These are phyloP conservation scores for Exocentrus adspersus DNA, from an alignment of 2,888 invertebrate species.

Conservation along the genomic window DNA sequence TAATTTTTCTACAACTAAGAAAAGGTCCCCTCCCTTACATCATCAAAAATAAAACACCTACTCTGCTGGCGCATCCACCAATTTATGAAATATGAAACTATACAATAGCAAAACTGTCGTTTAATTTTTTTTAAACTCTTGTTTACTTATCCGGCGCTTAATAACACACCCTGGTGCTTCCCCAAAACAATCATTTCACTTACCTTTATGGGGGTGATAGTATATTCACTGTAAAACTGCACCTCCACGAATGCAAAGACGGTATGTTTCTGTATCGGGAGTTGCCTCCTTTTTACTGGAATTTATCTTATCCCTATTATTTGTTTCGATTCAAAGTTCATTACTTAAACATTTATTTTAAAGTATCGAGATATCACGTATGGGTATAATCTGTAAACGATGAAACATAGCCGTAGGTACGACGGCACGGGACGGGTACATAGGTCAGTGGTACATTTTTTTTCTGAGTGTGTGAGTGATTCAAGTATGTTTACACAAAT, in stretches of 20 bases:
- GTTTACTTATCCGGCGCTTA: too few relatives aligned
- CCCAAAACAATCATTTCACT: background rate
- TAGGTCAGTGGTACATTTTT: slow-evolving; percentile 17
- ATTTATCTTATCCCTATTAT: slow-evolving; percentile 50
- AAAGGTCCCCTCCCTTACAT: too few relatives aligned
- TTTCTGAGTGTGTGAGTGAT: background rate
- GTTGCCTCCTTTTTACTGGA: slow-evolving; percentile 31
- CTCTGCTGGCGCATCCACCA: too few relatives aligned
- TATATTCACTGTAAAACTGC: background rate
- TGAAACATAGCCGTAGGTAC: slow-evolving; percentile 28
- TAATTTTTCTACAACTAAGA: too few relatives aligned
- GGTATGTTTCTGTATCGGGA: slow-evolving; percentile 27
- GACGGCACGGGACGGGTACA: slow-evolving; percentile 3
- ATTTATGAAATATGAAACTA: too few relatives aligned
- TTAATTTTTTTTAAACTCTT: too few relatives aligned
- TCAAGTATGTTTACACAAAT: background rate
- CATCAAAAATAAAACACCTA: too few relatives aligned
- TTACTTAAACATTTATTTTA: slow-evolving; percentile 41
- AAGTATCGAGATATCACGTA: slow-evolving; percentile 35
- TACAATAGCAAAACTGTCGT: too few relatives aligned
- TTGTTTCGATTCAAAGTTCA: slow-evolving; percentile 54
- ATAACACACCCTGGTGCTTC: too few relatives aligned
- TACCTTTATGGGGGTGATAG: too few relatives aligned
- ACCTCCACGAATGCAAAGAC: slow-evolving; percentile 23
- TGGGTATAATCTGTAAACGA: slow-evolving; percentile 16